phyloP scores from a whole-genome alignment of 23 tunicate genomes.

The Trididemnum clinides region DNA sequence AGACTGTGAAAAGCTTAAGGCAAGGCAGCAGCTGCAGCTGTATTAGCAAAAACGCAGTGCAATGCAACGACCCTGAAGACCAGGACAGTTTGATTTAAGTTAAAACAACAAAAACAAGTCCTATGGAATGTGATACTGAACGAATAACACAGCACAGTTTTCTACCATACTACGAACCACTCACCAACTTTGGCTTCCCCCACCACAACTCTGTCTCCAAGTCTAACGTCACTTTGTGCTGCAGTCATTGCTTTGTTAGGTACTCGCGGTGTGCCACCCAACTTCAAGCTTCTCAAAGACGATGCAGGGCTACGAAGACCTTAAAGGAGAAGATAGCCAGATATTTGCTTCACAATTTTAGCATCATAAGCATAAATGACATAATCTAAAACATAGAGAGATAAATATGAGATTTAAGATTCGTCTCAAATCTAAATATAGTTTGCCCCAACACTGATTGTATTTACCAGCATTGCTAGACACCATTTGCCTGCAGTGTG shows the following conservation, averaged over 20 bases:
- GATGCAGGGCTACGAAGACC: constrained; percentile 79
- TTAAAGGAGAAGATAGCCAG: not conserved
- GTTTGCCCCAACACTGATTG: too few relatives aligned
- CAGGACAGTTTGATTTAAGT: too few relatives aligned
- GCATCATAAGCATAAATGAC: not conserved
- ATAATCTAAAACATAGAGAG: too few relatives aligned
- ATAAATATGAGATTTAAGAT: too few relatives aligned
- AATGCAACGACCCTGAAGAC: not conserved
- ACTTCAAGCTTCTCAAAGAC: constrained; percentile 68
- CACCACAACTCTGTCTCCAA: constrained; percentile 70
- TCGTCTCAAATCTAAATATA: too few relatives aligned
- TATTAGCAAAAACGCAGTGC: not conserved
- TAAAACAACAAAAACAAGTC: too few relatives aligned
- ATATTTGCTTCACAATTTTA: not conserved
- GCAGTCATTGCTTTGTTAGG: not conserved
- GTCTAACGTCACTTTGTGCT: constrained; percentile 24
- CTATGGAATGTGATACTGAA: too few relatives aligned
- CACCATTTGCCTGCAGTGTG: too few relatives aligned
- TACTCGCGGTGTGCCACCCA: constrained; percentile 35
- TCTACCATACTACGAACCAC: not conserved
- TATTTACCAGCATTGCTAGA: too few relatives aligned
- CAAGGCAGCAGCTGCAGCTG: not conserved
- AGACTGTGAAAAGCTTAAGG: not conserved
- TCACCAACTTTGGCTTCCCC: constrained; percentile 75
- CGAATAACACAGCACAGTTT: too few relatives aligned